A percentile compares a stretch with the other conserved stretches of the same genome.
Evolutionary conservation across 2,888 invertebrate species (phyloP).

Genomic region (Exocentrus adspersus): DNA sequence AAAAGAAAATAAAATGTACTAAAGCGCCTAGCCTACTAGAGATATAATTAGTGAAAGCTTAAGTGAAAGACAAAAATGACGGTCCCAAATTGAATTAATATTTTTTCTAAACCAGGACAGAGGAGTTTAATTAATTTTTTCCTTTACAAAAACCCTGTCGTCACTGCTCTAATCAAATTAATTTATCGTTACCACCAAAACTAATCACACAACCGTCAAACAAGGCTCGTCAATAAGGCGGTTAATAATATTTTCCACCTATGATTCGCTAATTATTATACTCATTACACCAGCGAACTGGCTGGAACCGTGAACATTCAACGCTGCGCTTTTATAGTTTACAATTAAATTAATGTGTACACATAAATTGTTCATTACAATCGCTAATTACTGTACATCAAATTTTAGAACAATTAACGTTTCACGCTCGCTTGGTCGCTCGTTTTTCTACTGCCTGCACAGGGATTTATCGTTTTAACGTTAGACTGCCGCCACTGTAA

Average conservation of each 20-base stretch:
- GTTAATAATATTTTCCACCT: conserved; percentile 26
- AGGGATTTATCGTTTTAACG: conserved; percentile 10
- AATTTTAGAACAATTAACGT: conserved; percentile 21
- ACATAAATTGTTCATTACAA: conserved; percentile 14
- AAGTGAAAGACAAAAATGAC: no score
- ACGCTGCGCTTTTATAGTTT: conserved; percentile 17
- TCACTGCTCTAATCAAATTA: not conserved
- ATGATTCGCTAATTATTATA: conserved; percentile 18
- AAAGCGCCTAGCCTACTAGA: no score
- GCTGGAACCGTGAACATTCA: conserved; percentile 2
- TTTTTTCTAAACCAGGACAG: not conserved
- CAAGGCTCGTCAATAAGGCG: conserved; percentile 1
- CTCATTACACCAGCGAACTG: not conserved
- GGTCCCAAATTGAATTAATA: no score
- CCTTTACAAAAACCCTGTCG: not conserved
- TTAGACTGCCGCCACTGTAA: no score
- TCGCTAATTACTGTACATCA: conserved; percentile 21
- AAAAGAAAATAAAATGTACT: no score
- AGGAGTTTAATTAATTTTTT: not conserved
- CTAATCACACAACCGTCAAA: conserved; percentile 1
- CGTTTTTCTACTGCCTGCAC: conserved; percentile 7
- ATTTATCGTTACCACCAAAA: conserved; percentile 3
- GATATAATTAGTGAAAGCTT: no score
- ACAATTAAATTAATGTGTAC: conserved; percentile 23
- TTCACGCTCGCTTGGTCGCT: conserved; percentile 15